Evolutionary conservation across 2,113 vertebrate genomes (phyloP).

Genomic region (Panthera uncia): DNA sequence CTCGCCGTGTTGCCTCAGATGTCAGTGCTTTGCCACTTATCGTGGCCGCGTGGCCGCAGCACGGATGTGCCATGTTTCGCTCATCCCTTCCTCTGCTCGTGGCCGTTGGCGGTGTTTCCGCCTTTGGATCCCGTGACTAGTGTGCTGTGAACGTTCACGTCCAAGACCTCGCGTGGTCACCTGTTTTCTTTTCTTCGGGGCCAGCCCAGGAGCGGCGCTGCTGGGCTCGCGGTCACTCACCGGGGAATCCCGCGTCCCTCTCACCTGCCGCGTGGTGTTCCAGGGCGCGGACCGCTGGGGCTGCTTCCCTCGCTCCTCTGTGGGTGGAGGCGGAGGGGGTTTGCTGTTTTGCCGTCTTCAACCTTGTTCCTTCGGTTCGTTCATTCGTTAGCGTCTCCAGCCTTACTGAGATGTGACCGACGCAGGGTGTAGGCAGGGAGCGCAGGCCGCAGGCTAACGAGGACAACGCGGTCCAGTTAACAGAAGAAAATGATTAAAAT

Average conservation of each 20-base stretch:
- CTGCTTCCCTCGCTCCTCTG: not conserved
- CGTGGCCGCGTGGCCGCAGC: no score
- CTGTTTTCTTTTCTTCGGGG: no score
- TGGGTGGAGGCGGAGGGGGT: not conserved
- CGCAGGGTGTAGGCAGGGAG: not conserved
- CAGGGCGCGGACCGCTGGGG: not conserved
- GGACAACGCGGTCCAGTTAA: accelerated
- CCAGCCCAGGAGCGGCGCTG: no score
- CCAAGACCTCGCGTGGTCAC: no score
- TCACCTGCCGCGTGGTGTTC: not conserved
- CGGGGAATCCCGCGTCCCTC: not conserved
- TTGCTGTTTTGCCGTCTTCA: not conserved
- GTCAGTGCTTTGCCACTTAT: no score
- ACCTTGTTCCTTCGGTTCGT: not conserved
- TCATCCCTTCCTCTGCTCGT: no score
- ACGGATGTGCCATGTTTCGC: no score
- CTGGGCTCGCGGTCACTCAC: no score
- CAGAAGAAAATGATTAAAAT: not conserved
- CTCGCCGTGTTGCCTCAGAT: no score
- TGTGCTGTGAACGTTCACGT: no score
- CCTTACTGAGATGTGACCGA: not conserved
- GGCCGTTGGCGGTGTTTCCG: no score
- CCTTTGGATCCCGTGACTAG: no score
- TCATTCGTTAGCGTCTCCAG: not conserved
- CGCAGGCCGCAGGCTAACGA: not conserved